A percentile compares a stretch with the other conserved stretches of the same genome.
These are phyloP conservation scores for Hexactinellida sp. DNA, from an alignment of 37 sponge, comb jelly and placozoan genomes.

Conservation along the genomic window DNA sequence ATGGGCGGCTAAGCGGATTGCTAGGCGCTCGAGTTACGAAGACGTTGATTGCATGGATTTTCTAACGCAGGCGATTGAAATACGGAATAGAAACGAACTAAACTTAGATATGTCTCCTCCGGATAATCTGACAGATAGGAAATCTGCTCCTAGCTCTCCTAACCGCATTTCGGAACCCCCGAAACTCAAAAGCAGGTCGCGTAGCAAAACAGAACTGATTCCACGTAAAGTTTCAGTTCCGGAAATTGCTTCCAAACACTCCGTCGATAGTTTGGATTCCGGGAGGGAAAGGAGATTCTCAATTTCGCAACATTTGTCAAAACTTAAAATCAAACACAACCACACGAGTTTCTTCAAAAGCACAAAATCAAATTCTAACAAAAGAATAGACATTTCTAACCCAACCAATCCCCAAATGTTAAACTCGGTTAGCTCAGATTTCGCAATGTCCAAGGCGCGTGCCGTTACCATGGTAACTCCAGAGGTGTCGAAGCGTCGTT, in stretches of 20 bases:
- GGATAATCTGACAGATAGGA: neutral
- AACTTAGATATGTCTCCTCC: neutral
- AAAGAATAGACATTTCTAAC: neutral
- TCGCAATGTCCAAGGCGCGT: neutral
- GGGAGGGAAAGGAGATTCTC: neutral
- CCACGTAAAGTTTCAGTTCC: neutral
- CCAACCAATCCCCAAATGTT: neutral
- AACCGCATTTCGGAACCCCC: neutral
- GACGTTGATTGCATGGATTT: slow-evolving; percentile 9
- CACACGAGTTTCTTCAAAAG: neutral
- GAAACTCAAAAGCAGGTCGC: neutral
- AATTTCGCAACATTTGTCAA: neutral
- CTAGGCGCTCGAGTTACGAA: neutral
- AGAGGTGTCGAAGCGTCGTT: neutral
- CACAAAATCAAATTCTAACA: neutral
- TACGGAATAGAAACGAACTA: neutral
- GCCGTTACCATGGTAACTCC: neutral
- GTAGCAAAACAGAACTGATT: neutral
- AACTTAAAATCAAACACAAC: neutral
- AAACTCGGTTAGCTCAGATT: neutral
- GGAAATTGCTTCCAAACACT: neutral
- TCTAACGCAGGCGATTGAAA: slow-evolving; percentile 6
- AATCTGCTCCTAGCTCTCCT: slow-evolving; percentile 8
- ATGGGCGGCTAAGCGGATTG: neutral
- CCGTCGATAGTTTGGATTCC: neutral